These are phyloP conservation scores for Palloptera scutellata DNA, from an alignment of 2,888 invertebrate species.

Conservation along the genomic window DNA sequence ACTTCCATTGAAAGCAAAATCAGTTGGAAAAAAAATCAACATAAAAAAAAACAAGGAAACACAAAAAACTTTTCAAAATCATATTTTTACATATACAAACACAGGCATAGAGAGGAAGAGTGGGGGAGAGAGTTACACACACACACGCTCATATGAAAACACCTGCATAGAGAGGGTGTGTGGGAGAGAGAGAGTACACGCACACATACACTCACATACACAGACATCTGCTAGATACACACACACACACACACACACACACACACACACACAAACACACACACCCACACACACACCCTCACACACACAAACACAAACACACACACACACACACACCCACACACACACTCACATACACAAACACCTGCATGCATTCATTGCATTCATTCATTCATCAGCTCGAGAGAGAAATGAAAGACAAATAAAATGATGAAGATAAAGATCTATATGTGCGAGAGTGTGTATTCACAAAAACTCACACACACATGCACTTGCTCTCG, in stretches of 20 bases:
- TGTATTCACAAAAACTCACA: not conserved
- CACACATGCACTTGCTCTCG: too few species aligned
- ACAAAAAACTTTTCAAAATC: too few species aligned
- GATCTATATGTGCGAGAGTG: not conserved
- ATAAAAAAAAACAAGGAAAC: too few species aligned
- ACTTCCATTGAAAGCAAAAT: too few species aligned
- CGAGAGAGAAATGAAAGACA: not conserved
- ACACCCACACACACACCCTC: not conserved
- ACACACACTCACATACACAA: not conserved
- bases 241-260: not conserved
- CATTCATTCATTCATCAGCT: not conserved
- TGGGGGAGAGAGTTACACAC: not conserved
- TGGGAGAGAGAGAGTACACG: not conserved
- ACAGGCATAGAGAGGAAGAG: too few species aligned
- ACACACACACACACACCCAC: not conserved
- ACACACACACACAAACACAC: not conserved
- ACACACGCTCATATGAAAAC: not conserved
- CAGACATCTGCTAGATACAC: not conserved
- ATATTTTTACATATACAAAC: too few species aligned
- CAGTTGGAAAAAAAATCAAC: too few species aligned
- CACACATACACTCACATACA: not conserved
- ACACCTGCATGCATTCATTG: not conserved
- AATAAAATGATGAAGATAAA: slow-evolving; percentile 13
- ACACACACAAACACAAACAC: not conserved
- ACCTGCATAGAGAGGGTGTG: not conserved